These are phyloP conservation scores for Lordiphosa clarofinis DNA, from an alignment of 1,140 invertebrate genomes.

Conservation along the genomic window DNA sequence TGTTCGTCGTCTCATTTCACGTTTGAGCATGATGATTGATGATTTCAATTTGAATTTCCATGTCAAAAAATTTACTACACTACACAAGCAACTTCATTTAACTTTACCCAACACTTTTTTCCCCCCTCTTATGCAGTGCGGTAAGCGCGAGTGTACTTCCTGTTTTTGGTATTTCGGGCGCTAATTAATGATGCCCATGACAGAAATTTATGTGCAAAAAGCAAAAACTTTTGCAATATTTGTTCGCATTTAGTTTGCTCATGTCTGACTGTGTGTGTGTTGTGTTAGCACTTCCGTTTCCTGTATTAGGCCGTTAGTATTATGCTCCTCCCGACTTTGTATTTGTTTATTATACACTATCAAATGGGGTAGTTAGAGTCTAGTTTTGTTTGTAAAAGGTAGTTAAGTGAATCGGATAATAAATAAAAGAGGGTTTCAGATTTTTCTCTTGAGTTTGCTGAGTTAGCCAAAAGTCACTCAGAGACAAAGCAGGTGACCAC, in stretches of 20 bases:
- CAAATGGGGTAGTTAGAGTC: constrained; percentile 13
- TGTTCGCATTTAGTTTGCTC: constrained; percentile 66
- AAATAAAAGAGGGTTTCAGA: too few relatives aligned
- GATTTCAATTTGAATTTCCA: constrained; percentile 78
- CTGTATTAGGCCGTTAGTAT: constrained; percentile 61
- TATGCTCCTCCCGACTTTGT: constrained; percentile 36
- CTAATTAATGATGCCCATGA: constrained; percentile 76
- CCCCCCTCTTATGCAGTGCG: constrained; percentile 12
- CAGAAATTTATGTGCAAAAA: constrained; percentile 68
- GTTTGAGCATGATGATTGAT: constrained; percentile 57
- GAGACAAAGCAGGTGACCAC: too few relatives aligned
- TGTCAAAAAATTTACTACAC: constrained; percentile 41
- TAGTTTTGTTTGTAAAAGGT: constrained; percentile 3
- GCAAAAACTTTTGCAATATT: constrained; percentile 75
- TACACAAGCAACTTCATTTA: constrained; percentile 64
- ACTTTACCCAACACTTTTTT: constrained; percentile 57
- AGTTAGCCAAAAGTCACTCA: too few relatives aligned
- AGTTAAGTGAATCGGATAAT: too few relatives aligned
- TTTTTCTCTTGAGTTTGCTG: too few relatives aligned
- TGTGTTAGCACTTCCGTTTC: constrained; percentile 64
- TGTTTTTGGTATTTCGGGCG: constrained; percentile 28
- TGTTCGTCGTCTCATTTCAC: constrained; percentile 11
- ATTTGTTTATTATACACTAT: constrained; percentile 54
- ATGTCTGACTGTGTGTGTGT: constrained; percentile 24
- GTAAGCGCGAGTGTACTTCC: constrained; percentile 58